Conservation (phyloP, 2,113 vertebrate genomes). For the Phrynosoma platyrhinos region DNA sequence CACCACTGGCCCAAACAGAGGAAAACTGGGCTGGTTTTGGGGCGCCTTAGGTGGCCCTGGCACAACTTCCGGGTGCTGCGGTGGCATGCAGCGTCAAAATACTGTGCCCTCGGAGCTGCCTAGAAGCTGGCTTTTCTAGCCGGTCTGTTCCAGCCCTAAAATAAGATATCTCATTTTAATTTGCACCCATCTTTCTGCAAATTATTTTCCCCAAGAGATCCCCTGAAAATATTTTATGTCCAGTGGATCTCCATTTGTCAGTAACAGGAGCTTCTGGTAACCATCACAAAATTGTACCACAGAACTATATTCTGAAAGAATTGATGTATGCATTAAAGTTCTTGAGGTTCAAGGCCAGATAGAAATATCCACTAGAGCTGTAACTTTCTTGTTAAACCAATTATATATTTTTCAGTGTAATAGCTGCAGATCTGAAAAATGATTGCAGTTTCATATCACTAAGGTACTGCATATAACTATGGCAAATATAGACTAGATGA, state of each 20-base stretch:
- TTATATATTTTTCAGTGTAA: neutral
- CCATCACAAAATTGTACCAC: neutral
- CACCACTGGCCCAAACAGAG: too few relatives aligned
- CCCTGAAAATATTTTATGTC: constrained; percentile 19
- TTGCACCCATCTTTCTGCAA: neutral
- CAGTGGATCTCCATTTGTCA: neutral
- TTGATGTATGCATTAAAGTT: neutral
- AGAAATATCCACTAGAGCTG: neutral
- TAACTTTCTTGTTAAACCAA: rapidly evolving
- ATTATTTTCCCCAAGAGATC: neutral
- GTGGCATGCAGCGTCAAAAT: too few relatives aligned
- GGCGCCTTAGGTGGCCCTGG: too few relatives aligned
- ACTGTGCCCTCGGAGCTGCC: too few relatives aligned
- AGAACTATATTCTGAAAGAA: neutral
- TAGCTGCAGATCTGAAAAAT: constrained; percentile 26
- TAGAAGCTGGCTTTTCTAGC: too few relatives aligned
- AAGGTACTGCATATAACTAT: constrained; percentile 7
- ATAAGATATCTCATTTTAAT: neutral
- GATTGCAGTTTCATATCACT: constrained; percentile 23
- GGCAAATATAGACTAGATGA: neutral
- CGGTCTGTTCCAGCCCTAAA: too few relatives aligned
- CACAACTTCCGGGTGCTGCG: too few relatives aligned
- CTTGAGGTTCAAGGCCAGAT: neutral
- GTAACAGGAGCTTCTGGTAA: neutral
- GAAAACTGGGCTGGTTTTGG: too few relatives aligned